Percentiles rank a stretch among this genome's conserved stretches.
phyloP scores from a whole-genome alignment of 2,797 vertebrate species.

The Emydoidea blandingii region DNA sequence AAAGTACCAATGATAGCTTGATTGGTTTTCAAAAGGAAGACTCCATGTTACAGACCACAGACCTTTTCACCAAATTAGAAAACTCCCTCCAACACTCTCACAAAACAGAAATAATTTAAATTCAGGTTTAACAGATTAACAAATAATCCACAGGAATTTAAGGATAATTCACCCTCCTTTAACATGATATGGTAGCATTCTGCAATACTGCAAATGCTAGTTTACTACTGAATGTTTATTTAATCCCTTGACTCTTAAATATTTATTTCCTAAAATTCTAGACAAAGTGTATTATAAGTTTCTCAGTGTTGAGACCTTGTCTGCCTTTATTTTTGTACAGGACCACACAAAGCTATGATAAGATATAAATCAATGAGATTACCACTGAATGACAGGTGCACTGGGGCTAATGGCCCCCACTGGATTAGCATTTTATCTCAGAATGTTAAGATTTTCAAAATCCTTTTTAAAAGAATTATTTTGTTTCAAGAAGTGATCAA shows the following conservation, averaged over 20 bases:
- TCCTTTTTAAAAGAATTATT: background rate
- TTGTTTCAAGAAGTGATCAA: background rate
- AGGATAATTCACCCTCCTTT: background rate
- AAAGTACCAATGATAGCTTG: background rate
- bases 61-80: background rate
- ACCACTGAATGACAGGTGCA: background rate
- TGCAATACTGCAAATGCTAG: background rate
- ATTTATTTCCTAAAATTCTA: background rate
- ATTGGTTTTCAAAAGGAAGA: no score
- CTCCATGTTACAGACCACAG: background rate
- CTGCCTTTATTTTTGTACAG: background rate
- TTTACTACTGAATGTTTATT: background rate
- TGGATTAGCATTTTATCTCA: background rate
- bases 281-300: background rate
- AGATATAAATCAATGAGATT: background rate
- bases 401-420: accelerated
- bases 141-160: background rate
- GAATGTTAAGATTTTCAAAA: constrained; percentile 1
- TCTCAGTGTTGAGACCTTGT: background rate
- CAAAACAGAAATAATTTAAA: background rate
- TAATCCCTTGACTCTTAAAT: background rate
- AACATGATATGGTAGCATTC: background rate
- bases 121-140: background rate
- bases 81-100: background rate
- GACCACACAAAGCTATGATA: background rate